phyloP scores from a whole-genome alignment of 1,140 invertebrate genomes.

The Rhynchophorus ferrugineus region DNA sequence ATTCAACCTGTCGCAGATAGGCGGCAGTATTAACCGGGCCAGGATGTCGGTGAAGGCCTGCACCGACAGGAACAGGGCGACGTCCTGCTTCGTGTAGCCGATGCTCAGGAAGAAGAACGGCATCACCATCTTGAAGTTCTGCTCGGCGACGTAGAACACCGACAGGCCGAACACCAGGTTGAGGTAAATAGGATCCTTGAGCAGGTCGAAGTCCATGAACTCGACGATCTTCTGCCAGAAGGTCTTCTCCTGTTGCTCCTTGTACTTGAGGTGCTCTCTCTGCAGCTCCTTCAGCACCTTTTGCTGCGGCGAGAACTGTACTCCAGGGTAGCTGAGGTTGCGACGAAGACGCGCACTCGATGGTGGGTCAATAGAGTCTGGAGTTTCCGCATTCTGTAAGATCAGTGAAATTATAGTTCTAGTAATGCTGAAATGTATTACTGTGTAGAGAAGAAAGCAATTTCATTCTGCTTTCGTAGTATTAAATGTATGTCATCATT shows the following conservation, averaged over 20 bases:
- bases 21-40: constrained; percentile 59
- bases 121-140: constrained; percentile 68
- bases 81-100: constrained; percentile 55
- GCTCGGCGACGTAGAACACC: constrained; percentile 63
- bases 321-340: constrained; percentile 39
- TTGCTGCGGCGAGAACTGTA: constrained; percentile 32
- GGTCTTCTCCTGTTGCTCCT: constrained; percentile 30
- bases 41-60: constrained; percentile 65
- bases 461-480: too few relatives aligned
- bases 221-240: constrained; percentile 35
- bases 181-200: constrained; percentile 53
- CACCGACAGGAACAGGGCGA: constrained; percentile 62
- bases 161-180: constrained; percentile 63
- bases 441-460: too few relatives aligned
- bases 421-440: too few relatives aligned
- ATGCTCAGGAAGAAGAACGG: constrained; percentile 63
- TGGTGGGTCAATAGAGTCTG: constrained; percentile 5
- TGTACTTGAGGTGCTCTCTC: constrained; percentile 18
- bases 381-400: constrained; percentile 1
- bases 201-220: constrained; percentile 38
- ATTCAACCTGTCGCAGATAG: constrained; percentile 57
- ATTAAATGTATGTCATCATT: too few relatives aligned
- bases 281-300: constrained; percentile 30
- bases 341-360: constrained; percentile 24
- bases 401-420: too few relatives aligned